A percentile compares a stretch with the other conserved stretches of the same genome.
phyloP scores from a whole-genome alignment of 2,113 vertebrate genomes.

The Columba livia region DNA sequence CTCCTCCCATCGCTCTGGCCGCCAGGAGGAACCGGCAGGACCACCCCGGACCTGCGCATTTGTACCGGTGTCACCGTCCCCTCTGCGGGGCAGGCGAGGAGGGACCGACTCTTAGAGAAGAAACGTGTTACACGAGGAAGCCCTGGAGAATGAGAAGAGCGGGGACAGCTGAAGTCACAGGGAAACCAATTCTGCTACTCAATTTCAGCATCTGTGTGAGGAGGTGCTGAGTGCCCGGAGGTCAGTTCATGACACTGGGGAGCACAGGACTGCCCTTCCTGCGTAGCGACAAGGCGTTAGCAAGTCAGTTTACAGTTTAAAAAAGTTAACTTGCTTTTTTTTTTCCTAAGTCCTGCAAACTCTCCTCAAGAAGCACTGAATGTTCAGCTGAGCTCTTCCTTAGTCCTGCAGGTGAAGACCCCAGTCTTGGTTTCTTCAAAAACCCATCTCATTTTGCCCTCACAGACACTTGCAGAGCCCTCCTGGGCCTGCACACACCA shows the following conservation, averaged over 20 bases:
- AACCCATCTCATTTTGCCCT: not conserved
- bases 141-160: fast-evolving
- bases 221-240: not conserved
- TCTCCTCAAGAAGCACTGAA: not conserved
- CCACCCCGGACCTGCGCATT: fast-evolving
- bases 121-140: fast-evolving
- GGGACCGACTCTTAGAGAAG: not conserved
- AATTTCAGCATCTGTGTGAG: not conserved
- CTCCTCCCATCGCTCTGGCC: too few relatives aligned
- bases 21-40: too few relatives aligned
- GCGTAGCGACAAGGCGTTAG: fast-evolving
- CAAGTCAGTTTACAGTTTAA: not conserved
- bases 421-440: not conserved
- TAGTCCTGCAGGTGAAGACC: not conserved
- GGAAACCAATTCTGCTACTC: not conserved
- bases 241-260: too few relatives aligned
- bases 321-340: not conserved
- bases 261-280: not conserved
- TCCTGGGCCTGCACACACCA: fast-evolving
- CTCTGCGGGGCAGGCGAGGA: not conserved
- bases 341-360: not conserved
- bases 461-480: not conserved
- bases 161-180: not conserved
- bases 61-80: not conserved
- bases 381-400: not conserved